phyloP scores from a whole-genome alignment of 2,888 invertebrate species.

The Morpho helenor region DNA sequence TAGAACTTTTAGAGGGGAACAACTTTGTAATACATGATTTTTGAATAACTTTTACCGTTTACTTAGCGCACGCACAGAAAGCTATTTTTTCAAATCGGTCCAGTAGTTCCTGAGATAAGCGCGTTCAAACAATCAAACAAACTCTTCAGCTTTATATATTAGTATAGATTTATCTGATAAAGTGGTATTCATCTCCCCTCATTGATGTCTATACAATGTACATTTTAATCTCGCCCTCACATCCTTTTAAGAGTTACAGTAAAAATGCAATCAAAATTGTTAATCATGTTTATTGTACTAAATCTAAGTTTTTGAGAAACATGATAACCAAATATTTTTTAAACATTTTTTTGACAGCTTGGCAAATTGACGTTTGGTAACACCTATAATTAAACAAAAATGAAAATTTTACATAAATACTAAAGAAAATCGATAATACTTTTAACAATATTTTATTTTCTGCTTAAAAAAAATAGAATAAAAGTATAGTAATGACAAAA shows the following conservation, averaged over 20 bases:
- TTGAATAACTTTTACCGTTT: too few species aligned
- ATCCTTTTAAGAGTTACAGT: constrained; percentile 5
- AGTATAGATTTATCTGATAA: too few species aligned
- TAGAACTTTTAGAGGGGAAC: too few species aligned
- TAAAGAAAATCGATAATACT: constrained; percentile 17
- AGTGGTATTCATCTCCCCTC: too few species aligned
- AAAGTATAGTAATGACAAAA: constrained; percentile 16
- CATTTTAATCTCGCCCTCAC: background rate
- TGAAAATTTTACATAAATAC: constrained; percentile 12
- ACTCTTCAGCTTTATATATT: too few species aligned
- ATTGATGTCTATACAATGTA: too few species aligned
- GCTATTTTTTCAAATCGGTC: too few species aligned
- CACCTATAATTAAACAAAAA: constrained; percentile 32
- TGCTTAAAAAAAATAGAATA: constrained; percentile 16
- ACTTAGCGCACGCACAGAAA: too few species aligned
- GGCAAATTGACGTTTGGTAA: constrained; percentile 70
- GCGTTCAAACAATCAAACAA: too few species aligned
- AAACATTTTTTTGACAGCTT: constrained; percentile 35
- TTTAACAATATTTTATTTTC: constrained; percentile 17
- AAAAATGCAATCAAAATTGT: constrained; percentile 45
- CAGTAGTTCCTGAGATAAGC: too few species aligned
- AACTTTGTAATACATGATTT: too few species aligned
- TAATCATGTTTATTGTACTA: constrained; percentile 70
- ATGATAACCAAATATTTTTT: constrained; percentile 52
- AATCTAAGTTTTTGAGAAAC: constrained; percentile 65